Evolutionary conservation across 1,140 invertebrate species (phyloP).

Genomic region (Meloidogyne chitwoodi): DNA sequence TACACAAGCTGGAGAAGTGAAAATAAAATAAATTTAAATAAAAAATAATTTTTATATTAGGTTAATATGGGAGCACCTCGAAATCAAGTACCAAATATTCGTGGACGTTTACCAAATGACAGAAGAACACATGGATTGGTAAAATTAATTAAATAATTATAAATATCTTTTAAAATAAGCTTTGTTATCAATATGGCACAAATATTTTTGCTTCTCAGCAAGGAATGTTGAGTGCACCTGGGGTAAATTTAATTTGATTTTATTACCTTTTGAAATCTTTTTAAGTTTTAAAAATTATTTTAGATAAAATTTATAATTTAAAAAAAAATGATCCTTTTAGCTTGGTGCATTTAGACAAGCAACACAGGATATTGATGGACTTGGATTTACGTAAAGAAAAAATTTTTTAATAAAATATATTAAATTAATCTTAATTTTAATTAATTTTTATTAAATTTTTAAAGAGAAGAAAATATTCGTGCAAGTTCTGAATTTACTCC

Average conservation of each 20-base stretch:
- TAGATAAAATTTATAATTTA: background rate
- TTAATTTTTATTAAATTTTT: too few species aligned
- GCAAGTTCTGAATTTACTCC: conserved; percentile 56
- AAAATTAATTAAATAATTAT: background rate
- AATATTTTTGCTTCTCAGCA: conserved; percentile 81
- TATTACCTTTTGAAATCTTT: too few species aligned
- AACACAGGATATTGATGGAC: conserved; percentile 56
- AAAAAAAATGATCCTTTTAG: conserved; percentile 62
- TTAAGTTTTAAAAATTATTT: conserved; percentile 1
- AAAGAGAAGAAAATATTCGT: conserved; percentile 53
- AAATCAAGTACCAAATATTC: conserved; percentile 59
- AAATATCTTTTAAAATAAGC: background rate
- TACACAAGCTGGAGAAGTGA: conserved; percentile 55
- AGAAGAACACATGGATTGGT: conserved; percentile 52
- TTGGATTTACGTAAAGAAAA: conserved; percentile 48
- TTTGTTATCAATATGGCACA: conserved; percentile 74
- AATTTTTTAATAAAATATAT: background rate
- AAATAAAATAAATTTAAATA: background rate
- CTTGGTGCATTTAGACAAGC: conserved; percentile 58
- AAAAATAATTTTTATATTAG: conserved; percentile 16
- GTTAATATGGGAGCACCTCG: conserved; percentile 57
- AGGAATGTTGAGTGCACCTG: conserved; percentile 66
- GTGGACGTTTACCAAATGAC: conserved; percentile 58
- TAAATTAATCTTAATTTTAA: too few species aligned
- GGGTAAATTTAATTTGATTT: background rate